These are phyloP conservation scores for Catonia carolina DNA, from an alignment of 2,888 invertebrate genomes.

Conservation along the genomic window DNA sequence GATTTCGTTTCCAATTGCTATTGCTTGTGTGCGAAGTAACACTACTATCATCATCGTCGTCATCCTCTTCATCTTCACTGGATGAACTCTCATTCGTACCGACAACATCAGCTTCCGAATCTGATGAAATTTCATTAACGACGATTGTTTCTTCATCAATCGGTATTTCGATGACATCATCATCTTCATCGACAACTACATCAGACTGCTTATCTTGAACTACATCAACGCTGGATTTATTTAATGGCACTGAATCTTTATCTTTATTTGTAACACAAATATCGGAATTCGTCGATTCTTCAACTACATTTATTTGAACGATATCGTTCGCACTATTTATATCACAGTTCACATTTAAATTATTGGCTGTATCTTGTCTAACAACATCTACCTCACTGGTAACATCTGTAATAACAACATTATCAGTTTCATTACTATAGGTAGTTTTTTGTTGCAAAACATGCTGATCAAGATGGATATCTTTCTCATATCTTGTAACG, in stretches of 20 bases:
- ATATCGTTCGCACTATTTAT: background rate
- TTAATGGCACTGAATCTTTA: background rate
- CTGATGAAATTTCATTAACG: background rate
- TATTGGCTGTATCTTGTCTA: too few species aligned
- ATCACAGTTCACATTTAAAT: too few species aligned
- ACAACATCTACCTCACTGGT: background rate
- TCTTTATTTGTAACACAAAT: conserved; percentile 12
- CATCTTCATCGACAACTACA: conserved; percentile 5
- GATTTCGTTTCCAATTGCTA: conserved; percentile 22
- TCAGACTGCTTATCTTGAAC: conserved; percentile 3
- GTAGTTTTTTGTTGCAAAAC: conserved; percentile 6
- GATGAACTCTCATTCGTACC: conserved; percentile 12
- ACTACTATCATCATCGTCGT: conserved; percentile 11
- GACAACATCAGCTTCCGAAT: conserved; percentile 5
- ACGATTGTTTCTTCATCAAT: conserved; percentile 13
- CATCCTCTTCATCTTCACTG: background rate
- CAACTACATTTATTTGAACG: conserved; percentile 2
- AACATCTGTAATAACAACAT: background rate
- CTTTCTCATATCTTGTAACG: conserved; percentile 28
- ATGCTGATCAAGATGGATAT: conserved; percentile 27
- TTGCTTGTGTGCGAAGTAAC: background rate
- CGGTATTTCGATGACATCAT: conserved; percentile 12
- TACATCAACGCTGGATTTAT: background rate
- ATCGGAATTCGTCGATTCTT: too few species aligned
- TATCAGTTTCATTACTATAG: background rate